phyloP scores from a whole-genome alignment of 2,797 vertebrate genomes.

The Enteromius afrohamiltoni region DNA sequence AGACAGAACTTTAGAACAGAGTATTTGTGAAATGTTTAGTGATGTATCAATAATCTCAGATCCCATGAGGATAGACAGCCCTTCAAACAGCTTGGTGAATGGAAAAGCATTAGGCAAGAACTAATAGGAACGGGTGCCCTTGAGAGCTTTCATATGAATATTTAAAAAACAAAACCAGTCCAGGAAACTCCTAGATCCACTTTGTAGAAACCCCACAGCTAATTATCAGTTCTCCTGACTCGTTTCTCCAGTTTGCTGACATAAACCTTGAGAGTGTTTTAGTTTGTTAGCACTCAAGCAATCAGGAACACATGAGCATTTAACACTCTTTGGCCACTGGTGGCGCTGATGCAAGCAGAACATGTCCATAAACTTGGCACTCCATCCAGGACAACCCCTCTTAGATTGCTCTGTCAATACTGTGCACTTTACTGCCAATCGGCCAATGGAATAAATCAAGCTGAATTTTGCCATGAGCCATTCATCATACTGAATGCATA shows the following conservation, averaged over 20 bases:
- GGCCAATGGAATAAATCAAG: constrained; percentile 21
- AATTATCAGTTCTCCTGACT: neutral
- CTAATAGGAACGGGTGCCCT: neutral
- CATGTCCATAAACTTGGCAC: neutral
- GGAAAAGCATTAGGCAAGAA: constrained; percentile 18
- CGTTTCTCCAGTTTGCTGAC: neutral
- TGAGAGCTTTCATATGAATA: constrained; percentile 14
- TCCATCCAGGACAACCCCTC: constrained; percentile 11
- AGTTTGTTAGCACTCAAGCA: neutral
- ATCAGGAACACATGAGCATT: neutral
- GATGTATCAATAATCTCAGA: neutral
- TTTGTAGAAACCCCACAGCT: neutral
- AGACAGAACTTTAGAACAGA: neutral
- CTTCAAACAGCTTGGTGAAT: constrained; percentile 20
- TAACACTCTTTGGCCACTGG: neutral
- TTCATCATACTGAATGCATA: constrained; percentile 13
- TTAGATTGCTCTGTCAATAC: constrained; percentile 18
- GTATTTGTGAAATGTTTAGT: constrained; percentile 11
- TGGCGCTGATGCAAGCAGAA: neutral
- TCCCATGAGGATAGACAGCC: neutral
- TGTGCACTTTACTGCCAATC: constrained; percentile 9
- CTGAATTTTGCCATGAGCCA: neutral
- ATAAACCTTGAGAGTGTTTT: neutral
- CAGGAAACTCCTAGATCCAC: neutral
- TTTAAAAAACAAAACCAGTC: constrained; percentile 10